Conservation (phyloP, 2,113 vertebrate species). For the Leuciscus idus region DNA sequence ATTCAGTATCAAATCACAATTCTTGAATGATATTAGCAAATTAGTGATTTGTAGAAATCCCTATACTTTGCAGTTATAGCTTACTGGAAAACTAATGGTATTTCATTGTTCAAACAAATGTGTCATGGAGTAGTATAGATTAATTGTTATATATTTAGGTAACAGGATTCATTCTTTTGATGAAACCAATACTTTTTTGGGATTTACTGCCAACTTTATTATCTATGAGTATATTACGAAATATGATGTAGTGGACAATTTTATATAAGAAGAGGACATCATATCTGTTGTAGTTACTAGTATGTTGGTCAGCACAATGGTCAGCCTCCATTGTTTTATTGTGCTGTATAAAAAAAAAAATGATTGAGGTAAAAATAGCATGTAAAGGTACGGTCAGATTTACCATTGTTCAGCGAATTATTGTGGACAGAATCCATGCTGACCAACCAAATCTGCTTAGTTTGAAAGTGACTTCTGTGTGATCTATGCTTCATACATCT, state of each 20-base stretch:
- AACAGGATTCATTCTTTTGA: not conserved
- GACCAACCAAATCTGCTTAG: too few relatives aligned
- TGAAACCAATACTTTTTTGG: not conserved
- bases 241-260: not conserved
- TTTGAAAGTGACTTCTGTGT: too few relatives aligned
- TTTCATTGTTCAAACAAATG: not conserved
- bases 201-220: not conserved
- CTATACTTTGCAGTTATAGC: not conserved
- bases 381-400: not conserved
- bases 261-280: not conserved
- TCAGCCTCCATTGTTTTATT: too few relatives aligned
- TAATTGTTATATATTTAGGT: not conserved
- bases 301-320: too few relatives aligned
- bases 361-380: not conserved
- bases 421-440: not conserved
- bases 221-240: not conserved
- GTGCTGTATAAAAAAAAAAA: too few relatives aligned
- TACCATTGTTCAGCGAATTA: not conserved
- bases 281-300: not conserved
- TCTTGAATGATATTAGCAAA: not conserved
- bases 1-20: not conserved
- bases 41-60: not conserved
- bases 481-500: too few relatives aligned
- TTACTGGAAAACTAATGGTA: not conserved
- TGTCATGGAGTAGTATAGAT: not conserved